These are phyloP conservation scores for Coendou prehensilis DNA, from an alignment of 2,797 vertebrate genomes.

Conservation along the genomic window DNA sequence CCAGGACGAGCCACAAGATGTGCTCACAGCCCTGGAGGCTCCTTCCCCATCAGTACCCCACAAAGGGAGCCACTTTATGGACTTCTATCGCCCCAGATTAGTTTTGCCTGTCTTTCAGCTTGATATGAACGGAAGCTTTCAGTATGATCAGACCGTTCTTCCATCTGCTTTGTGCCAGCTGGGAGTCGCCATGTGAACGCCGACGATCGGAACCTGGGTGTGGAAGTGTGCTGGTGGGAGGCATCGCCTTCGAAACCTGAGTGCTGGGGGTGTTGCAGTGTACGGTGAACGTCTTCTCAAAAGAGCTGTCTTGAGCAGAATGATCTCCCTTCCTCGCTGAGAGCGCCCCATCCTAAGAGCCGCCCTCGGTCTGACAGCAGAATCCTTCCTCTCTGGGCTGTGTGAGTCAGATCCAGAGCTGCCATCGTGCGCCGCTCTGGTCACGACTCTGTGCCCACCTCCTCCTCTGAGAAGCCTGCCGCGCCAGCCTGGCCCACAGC, in stretches of 20 bases:
- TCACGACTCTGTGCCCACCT: constrained; percentile 41
- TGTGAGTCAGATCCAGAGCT: constrained; percentile 62
- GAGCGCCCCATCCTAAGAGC: not conserved
- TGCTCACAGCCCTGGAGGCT: fast-evolving
- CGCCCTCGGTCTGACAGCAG: constrained; percentile 54
- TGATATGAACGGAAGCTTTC: not conserved
- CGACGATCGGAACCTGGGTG: not conserved
- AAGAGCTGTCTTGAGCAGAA: constrained; percentile 27
- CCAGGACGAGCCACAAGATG: fast-evolving
- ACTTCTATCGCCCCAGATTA: fast-evolving
- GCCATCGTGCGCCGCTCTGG: fast-evolving
- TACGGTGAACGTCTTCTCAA: not conserved
- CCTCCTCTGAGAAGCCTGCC: constrained; percentile 69
- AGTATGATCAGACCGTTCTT: not conserved
- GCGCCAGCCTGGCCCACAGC: not conserved
- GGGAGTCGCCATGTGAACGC: not conserved
- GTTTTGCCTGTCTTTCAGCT: not conserved
- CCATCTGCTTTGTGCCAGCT: not conserved
- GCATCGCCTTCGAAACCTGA: not conserved
- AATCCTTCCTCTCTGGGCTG: constrained; percentile 9
- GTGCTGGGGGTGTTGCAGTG: not conserved
- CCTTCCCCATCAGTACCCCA: not conserved
- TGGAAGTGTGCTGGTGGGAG: not conserved
- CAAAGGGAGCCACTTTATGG: not conserved
- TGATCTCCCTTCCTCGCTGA: not conserved